Evolutionary conservation across 2,888 invertebrate genomes (phyloP).

Genomic region (Sisyra terminalis): DNA sequence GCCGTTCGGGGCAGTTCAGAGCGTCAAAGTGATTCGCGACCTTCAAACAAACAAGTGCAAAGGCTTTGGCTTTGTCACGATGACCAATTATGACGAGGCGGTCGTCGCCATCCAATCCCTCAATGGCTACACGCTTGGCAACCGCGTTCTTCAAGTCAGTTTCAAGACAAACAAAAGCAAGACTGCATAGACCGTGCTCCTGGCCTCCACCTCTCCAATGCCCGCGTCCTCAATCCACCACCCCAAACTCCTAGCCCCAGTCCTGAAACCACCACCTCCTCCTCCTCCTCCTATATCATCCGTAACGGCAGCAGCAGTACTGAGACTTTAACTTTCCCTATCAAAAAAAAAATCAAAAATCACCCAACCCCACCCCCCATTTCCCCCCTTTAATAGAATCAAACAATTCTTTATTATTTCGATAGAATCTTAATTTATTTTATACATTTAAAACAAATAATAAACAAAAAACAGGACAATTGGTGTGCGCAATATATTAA

Average conservation of each 20-base stretch:
- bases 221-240: not conserved
- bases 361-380: too few relatives aligned
- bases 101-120: conserved; percentile 90
- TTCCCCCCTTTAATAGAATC: too few relatives aligned
- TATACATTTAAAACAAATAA: too few relatives aligned
- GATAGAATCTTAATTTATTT: too few relatives aligned
- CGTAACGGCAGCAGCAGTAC: conserved; percentile 16
- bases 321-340: too few relatives aligned
- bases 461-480: too few relatives aligned
- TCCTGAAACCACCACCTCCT: not conserved
- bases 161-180: conserved; percentile 90
- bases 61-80: conserved; percentile 96
- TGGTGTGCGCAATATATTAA: too few relatives aligned
- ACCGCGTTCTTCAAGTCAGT: conserved; percentile 91
- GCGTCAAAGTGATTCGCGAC: conserved; percentile 92
- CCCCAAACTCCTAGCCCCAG: not conserved
- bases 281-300: too few relatives aligned
- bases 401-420: too few relatives aligned
- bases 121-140: conserved; percentile 90
- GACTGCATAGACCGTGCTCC: conserved; percentile 31
- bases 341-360: too few relatives aligned
- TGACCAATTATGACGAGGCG: conserved; percentile 97
- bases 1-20: conserved; percentile 93
- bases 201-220: not conserved
- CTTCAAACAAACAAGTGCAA: conserved; percentile 93